These are phyloP conservation scores for Hyles lineata DNA, from an alignment of 2,888 invertebrate genomes.

Conservation along the genomic window DNA sequence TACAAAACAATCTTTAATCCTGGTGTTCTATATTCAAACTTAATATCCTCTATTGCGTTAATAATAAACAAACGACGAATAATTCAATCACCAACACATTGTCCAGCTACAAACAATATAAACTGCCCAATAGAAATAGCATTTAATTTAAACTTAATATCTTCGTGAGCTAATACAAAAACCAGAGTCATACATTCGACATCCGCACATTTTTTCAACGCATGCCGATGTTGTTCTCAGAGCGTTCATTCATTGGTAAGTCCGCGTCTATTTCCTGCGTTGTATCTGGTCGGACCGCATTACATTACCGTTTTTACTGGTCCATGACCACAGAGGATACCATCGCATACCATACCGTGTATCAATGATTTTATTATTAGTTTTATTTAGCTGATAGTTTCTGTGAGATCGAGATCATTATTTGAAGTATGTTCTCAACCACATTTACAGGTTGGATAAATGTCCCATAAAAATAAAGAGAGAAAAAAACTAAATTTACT, in stretches of 20 bases:
- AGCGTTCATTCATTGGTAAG: slow-evolving; percentile 20
- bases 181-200: slow-evolving; percentile 15
- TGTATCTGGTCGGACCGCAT: slow-evolving; percentile 39
- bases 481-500: too few relatives aligned
- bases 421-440: neutral
- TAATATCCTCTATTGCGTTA: too few relatives aligned
- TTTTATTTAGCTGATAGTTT: neutral
- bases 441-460: too few relatives aligned
- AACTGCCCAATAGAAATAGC: neutral
- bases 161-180: slow-evolving; percentile 1
- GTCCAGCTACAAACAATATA: neutral
- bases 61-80: too few relatives aligned
- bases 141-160: neutral
- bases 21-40: too few relatives aligned
- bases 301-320: slow-evolving; percentile 28
- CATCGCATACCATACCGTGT: slow-evolving; percentile 22
- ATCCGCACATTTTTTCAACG: slow-evolving; percentile 28
- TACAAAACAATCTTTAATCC: too few relatives aligned
- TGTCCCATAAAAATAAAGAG: too few relatives aligned
- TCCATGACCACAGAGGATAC: slow-evolving; percentile 19
- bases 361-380: neutral
- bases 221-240: slow-evolving; percentile 26
- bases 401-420: neutral
- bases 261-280: slow-evolving; percentile 22
- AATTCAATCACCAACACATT: too few relatives aligned